These are phyloP conservation scores for Pegoplata infirma DNA, from an alignment of 2,888 invertebrate genomes.

Conservation along the genomic window DNA sequence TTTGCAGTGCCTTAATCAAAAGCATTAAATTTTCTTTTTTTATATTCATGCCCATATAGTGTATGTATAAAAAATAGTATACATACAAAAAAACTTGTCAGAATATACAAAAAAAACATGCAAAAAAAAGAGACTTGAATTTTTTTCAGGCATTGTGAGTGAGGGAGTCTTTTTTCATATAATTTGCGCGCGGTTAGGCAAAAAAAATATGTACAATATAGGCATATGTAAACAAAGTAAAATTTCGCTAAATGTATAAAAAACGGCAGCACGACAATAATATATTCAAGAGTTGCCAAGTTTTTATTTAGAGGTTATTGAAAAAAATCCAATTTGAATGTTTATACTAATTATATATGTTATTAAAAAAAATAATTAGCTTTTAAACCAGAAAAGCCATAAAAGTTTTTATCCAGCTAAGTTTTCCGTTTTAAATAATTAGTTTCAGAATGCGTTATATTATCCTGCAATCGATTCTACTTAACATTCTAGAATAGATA, in stretches of 20 bases:
- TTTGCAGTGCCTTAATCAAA: conserved; percentile 45
- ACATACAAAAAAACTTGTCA: conserved; percentile 71
- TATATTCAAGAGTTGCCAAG: conserved; percentile 28
- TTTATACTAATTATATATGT: no score
- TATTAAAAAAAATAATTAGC: no score
- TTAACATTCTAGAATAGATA: no score
- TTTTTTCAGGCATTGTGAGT: conserved; percentile 39
- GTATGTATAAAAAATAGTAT: conserved; percentile 72
- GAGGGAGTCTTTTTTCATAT: conserved; percentile 54
- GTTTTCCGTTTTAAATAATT: no score
- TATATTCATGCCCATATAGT: conserved; percentile 45
- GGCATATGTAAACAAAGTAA: conserved; percentile 53
- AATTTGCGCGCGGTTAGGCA: conserved; percentile 55
- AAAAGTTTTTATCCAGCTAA: no score
- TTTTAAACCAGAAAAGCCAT: no score
- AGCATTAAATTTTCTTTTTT: conserved; percentile 48
- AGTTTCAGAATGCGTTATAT: no score
- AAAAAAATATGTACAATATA: background rate
- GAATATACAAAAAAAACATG: conserved; percentile 45
- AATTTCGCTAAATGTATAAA: conserved; percentile 25
- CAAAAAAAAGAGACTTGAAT: conserved; percentile 57
- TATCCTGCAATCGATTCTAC: no score
- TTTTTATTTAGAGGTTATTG: background rate
- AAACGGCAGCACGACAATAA: conserved; percentile 16
- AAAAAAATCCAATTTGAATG: background rate